Base-by-base conservation (phyloP, 2,113 vertebrate genomes). In the Triplophysa tibetana region DNA sequence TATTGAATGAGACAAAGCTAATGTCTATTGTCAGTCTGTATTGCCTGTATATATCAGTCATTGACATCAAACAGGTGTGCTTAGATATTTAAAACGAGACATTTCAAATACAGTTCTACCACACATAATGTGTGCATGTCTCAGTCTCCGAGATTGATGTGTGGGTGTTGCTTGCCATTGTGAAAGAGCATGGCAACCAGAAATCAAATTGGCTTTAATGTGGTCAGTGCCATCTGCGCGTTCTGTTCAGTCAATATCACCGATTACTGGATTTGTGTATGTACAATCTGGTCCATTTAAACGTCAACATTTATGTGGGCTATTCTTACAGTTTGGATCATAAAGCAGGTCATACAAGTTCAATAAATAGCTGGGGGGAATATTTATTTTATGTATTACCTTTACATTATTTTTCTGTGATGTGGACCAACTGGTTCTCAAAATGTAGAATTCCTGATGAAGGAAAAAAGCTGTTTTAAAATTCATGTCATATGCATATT, bases 161-260 rank as follows among this genome's bases (percentile, higher is more conserved):
- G n/a, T 77, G 64, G 73, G 58, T 75, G 60, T 64, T 77, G 65
- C 17, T 60, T 70, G 61, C 56, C 41, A 60, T 60, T 63, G 60
- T 82, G 67, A 73, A 64, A 81, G 69, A 74, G 75, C 84, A 75
- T 83, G 79, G 83, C 86, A 87, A 87, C 84, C n/a, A 29, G 19
- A 29, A 70, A 68, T 61, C 73, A 84, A 52, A 52, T 72, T 45
- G 70, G 62, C n/a, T 82, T 12, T 29, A 45, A 10, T 54, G 64
- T 62, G 60, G 64, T 64, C 69, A 70, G 66, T 72, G 24, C 62
- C 66, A 77, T 75, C 61, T 58, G 17, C 65, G 13, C 58, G 58
- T 61, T 69, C 48, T 45, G 24, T 60, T 45, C 43, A 58, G 50
- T 52, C 16, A 16, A 54, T 7, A 6, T 54, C 50, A 73, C 12